phyloP scores from a whole-genome alignment of 2,797 vertebrate species.

The Muscicapa comitata region DNA sequence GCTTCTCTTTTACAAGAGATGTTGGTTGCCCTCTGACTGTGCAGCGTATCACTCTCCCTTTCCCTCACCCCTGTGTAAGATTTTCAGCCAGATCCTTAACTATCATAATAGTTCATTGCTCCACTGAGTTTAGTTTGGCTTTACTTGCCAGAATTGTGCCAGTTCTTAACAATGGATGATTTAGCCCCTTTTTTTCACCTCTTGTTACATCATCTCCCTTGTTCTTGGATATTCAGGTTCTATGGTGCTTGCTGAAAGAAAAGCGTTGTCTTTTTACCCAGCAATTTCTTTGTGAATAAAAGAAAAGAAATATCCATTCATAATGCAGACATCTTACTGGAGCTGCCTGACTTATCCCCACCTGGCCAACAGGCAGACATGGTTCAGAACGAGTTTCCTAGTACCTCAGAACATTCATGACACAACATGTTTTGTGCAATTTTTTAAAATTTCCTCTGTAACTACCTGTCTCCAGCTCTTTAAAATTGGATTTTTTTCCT shows the following conservation, averaged over 20 bases:
- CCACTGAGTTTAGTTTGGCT: background rate
- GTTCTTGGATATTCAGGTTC: background rate
- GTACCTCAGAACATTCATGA: background rate
- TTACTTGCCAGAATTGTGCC: background rate
- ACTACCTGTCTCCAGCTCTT: slow-evolving; percentile 11
- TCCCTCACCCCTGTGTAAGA: background rate
- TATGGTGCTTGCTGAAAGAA: background rate
- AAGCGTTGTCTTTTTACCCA: background rate
- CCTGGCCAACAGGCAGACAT: background rate
- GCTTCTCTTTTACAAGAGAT: background rate
- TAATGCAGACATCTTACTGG: background rate
- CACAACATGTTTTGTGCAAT: background rate
- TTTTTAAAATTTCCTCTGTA: background rate
- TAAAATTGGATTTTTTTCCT: slow-evolving; percentile 33
- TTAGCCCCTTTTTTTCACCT: background rate
- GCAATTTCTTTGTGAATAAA: background rate
- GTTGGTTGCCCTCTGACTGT: background rate
- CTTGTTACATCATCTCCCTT: background rate
- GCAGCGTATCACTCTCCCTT: background rate
- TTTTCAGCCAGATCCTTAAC: background rate
- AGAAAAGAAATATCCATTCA: background rate
- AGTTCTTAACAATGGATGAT: background rate
- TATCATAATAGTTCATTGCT: background rate
- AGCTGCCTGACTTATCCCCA: background rate
- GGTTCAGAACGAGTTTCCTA: background rate